These are phyloP conservation scores for Oncorhynchus gorbuscha DNA, from an alignment of 2,113 vertebrate genomes.

Conservation along the genomic window DNA sequence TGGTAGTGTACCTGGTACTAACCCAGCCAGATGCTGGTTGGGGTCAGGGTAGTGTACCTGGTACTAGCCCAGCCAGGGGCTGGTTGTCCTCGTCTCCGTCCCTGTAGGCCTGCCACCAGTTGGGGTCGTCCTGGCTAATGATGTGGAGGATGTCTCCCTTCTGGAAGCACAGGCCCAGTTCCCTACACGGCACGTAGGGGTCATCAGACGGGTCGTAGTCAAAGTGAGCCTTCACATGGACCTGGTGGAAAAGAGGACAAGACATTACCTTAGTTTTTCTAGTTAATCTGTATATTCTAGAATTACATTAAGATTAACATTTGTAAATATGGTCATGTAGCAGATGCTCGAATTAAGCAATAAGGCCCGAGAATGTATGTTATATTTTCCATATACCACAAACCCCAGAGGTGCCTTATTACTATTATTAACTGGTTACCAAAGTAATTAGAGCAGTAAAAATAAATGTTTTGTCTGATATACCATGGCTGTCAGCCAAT, in stretches of 20 bases:
- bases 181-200: constrained; percentile 95
- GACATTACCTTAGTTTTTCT: background rate
- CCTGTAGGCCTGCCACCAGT: constrained; percentile 99
- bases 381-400: no score
- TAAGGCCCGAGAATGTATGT: no score
- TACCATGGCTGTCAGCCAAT: no score
- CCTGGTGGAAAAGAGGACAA: constrained; percentile 62
- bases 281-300: no score
- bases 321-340: no score
- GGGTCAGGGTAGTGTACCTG: constrained; percentile 75
- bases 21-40: constrained; percentile 93
- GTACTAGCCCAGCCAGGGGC: constrained; percentile 92
- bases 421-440: no score
- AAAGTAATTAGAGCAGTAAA: no score
- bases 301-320: no score
- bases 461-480: no score
- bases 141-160: constrained; percentile 98
- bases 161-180: constrained; percentile 94
- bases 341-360: no score
- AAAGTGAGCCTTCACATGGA: constrained; percentile 96
- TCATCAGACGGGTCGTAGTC: constrained; percentile 99
- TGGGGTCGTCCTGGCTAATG: constrained; percentile 97
- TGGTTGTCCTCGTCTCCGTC: constrained; percentile 98
- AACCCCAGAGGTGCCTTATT: no score
- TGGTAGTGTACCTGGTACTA: constrained; percentile 85